A percentile compares a stretch with the other conserved stretches of the same genome.
Evolutionary conservation across 2,113 vertebrate species (phyloP).

Genomic region (Myotis brandtii): DNA sequence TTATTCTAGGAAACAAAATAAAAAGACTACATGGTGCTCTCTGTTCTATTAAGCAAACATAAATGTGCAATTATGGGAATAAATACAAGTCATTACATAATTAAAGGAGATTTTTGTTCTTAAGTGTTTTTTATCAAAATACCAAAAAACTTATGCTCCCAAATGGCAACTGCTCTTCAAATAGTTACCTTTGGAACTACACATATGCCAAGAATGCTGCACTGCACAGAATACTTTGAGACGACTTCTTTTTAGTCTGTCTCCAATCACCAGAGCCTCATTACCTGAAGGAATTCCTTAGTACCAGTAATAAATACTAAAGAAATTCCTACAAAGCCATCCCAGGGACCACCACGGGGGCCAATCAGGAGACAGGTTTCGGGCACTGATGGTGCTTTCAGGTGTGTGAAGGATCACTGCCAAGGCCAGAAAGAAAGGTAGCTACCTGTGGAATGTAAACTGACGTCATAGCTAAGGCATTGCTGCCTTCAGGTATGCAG

Average conservation of each 20-base stretch:
- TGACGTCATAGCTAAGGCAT: not conserved
- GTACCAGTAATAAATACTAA: not conserved
- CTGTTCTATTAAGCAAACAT: slow-evolving; percentile 47
- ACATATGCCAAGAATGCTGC: not conserved
- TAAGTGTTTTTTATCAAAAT: slow-evolving; percentile 44
- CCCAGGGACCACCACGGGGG: not conserved
- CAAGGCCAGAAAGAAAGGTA: not conserved
- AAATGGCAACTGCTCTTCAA: not conserved
- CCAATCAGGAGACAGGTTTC: not conserved
- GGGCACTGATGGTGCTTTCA: not conserved
- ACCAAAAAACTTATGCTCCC: not conserved
- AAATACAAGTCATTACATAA: not conserved
- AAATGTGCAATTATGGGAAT: not conserved
- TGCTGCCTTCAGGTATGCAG: slow-evolving; percentile 45
- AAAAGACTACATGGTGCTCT: not conserved
- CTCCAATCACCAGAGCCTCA: not conserved
- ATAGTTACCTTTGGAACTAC: not conserved
- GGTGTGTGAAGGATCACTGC: not conserved
- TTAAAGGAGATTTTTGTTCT: not conserved
- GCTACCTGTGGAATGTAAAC: not conserved
- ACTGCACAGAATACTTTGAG: not conserved
- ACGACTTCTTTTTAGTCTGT: not conserved
- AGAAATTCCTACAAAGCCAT: not conserved
- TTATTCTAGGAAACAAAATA: slow-evolving; percentile 20
- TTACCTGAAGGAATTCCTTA: not conserved